A percentile compares a stretch with the other conserved stretches of the same genome.
Conservation (phyloP, 2,113 vertebrate genomes). For the Pelusios castaneus region DNA sequence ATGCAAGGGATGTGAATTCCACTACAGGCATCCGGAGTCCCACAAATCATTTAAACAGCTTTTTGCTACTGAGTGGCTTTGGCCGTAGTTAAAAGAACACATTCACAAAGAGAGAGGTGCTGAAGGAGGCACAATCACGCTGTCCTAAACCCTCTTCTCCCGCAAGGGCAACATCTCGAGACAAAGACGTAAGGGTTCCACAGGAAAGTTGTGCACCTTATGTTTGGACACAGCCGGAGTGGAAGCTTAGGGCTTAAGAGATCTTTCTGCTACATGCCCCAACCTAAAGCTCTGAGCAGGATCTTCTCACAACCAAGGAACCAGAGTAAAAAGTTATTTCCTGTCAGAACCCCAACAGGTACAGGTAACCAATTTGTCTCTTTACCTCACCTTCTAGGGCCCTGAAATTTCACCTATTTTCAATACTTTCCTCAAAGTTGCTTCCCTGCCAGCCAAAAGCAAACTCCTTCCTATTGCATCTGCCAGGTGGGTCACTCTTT, state of each 20-base stretch:
- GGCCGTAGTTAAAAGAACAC: background rate
- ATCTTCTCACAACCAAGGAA: background rate
- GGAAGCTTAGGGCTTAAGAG: background rate
- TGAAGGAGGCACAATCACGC: background rate
- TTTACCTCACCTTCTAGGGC: background rate
- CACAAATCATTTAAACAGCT: background rate
- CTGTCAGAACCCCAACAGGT: background rate
- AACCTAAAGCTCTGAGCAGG: background rate
- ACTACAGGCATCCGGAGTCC: background rate
- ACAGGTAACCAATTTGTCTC: background rate
- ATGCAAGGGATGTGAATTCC: background rate
- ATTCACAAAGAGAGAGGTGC: background rate
- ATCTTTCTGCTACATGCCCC: background rate
- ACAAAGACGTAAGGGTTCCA: background rate
- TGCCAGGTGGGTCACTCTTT: background rate
- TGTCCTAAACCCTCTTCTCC: background rate
- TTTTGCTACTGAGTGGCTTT: background rate
- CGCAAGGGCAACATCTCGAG: background rate
- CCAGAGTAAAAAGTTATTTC: background rate
- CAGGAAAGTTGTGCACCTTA: background rate
- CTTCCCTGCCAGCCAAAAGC: background rate
- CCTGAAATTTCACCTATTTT: rapidly evolving
- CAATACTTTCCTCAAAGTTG: background rate
- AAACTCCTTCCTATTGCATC: background rate
- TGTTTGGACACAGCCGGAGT: background rate